Evolutionary conservation across 2,113 vertebrate genomes (phyloP).

Genomic region (Dolichotis patagonum): DNA sequence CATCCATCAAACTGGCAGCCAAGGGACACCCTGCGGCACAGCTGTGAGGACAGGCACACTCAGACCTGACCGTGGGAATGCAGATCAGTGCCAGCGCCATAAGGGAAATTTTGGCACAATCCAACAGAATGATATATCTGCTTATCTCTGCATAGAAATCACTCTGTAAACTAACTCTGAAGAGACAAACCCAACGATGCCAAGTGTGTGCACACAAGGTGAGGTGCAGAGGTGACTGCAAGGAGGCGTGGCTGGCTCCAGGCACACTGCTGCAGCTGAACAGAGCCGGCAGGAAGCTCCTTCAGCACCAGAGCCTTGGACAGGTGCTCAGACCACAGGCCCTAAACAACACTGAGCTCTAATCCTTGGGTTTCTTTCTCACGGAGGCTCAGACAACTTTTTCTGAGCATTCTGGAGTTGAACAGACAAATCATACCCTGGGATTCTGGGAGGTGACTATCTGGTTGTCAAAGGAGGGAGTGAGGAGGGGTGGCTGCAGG

Average conservation of each 20-base stretch:
- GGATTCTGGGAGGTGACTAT: accelerated
- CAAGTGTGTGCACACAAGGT: too few species aligned
- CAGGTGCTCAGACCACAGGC: accelerated
- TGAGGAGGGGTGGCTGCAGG: accelerated
- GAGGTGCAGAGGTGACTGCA: not conserved
- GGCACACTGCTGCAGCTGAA: too few species aligned
- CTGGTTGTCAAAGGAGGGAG: not conserved
- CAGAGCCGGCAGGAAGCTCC: too few species aligned
- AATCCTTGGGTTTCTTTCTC: not conserved
- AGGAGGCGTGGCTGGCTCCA: not conserved
- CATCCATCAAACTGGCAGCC: not conserved
- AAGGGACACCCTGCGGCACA: not conserved
- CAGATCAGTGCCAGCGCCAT: too few species aligned
- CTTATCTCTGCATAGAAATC: not conserved
- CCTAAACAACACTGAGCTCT: not conserved
- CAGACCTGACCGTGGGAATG: accelerated
- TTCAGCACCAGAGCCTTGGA: too few species aligned
- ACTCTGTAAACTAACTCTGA: not conserved
- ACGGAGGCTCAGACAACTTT: accelerated
- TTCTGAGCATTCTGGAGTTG: not conserved
- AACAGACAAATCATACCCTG: accelerated
- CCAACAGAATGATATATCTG: accelerated
- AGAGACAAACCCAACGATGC: too few species aligned
- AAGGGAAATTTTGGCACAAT: not conserved
- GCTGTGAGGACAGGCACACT: not conserved